These are phyloP conservation scores for Tetropium fuscum DNA, from an alignment of 2,888 invertebrate species.

Conservation along the genomic window DNA sequence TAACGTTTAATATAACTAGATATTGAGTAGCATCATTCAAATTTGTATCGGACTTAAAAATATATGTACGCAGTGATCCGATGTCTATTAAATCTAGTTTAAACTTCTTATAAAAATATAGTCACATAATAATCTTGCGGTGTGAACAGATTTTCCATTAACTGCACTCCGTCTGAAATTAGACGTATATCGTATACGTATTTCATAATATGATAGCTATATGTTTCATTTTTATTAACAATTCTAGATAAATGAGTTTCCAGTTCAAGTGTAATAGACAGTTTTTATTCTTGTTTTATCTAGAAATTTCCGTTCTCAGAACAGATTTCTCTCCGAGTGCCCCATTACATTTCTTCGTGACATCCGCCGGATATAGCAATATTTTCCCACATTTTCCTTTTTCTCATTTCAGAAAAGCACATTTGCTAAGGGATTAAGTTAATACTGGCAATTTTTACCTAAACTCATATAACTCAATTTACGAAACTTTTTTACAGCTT, in stretches of 20 bases:
- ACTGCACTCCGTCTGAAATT: too few relatives aligned
- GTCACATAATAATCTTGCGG: too few relatives aligned
- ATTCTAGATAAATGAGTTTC: conserved; percentile 6
- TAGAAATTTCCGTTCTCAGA: conserved; percentile 37
- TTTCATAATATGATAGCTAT: too few relatives aligned
- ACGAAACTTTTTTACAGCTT: conserved; percentile 21
- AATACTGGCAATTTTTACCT: conserved; percentile 48
- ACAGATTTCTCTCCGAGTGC: conserved; percentile 42
- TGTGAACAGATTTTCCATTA: too few relatives aligned
- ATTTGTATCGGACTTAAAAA: too few relatives aligned
- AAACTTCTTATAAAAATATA: too few relatives aligned
- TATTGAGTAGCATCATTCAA: too few relatives aligned
- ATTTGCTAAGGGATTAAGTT: conserved; percentile 47
- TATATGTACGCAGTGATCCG: too few relatives aligned
- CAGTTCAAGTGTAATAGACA: conserved; percentile 1
- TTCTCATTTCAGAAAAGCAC: conserved; percentile 45
- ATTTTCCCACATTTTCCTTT: conserved; percentile 50
- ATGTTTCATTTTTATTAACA: too few relatives aligned
- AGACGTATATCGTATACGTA: too few relatives aligned
- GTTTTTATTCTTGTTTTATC: conserved; percentile 19
- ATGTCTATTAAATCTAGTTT: too few relatives aligned
- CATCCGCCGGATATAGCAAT: conserved; percentile 52
- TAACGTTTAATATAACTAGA: too few relatives aligned
- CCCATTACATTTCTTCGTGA: conserved; percentile 49
- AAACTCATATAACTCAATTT: conserved; percentile 34